Base-by-base conservation (phyloP, 2,888 invertebrate genomes). In the Meliscaeva auricollis region DNA sequence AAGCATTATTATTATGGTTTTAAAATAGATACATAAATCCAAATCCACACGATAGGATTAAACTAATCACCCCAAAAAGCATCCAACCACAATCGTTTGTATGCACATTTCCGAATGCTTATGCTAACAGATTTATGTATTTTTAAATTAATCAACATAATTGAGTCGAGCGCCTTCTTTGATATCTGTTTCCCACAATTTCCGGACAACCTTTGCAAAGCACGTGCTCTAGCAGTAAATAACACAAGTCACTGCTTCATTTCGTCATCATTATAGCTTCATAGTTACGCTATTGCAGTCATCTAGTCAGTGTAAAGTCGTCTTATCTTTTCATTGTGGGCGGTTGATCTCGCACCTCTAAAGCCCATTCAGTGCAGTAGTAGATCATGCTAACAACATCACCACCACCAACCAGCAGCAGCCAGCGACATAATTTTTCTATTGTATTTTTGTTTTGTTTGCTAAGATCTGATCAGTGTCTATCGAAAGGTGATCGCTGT, bases 401-500 rank as follows among this genome's bases (percentile, higher is more conserved):
- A 13, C 38, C 38, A 38, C 13, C 6, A 38, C 9, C 38, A 38
- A 38, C 11, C 35, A 58, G 17, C 15, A 2, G 3, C 54, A 54
- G 9, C 8, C 62, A 17, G 44, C 74, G 58, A 20, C 64, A 70
- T 84, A 17, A 58, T 70, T 38, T 38, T 64, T 58, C 20, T 52
- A 60, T 79, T 79, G 83, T 84, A n/a, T 17, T 15, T 62, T 11
- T 46, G 3, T 66, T 70, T 38, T 64, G n/a, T 69, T 35, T 41
- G 35, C 26, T 44, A 20, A n/a, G 84, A 85, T 80, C 81, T 11
- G 80, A 81, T 85, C 85, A 81, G 85, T 81, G 68, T 64, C 54
- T 81, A 56, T 20, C 62, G 69, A 77, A 81, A 81, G 73, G 81
- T 85, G 85, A 77, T 81, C 81, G 72, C 58, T 77, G 81, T 69